Base-by-base conservation (phyloP, 2,797 vertebrate species). In the Eulemur rubriventer region DNA sequence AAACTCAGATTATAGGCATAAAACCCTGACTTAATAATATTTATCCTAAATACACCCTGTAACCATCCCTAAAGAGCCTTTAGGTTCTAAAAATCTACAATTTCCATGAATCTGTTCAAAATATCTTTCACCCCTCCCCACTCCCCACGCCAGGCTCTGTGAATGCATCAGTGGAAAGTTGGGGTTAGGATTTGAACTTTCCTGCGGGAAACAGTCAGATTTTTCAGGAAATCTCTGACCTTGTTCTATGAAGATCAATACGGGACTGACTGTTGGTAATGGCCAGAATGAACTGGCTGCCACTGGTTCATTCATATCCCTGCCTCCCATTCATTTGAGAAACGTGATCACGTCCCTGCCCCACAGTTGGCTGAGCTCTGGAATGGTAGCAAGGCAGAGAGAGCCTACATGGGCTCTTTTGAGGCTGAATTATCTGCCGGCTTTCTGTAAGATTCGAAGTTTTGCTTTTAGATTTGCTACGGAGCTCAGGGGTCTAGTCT, bases 1-100 rank as follows among this genome's bases (percentile, higher is more conserved):
- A 82, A 96, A 91, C 67, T 96, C 75, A 94, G 94, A 98, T 97
- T 96, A 97, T 59, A 97, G 96, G 92, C 91, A 95, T 75, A 96
- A 93, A 92, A 84, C 46, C 76, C 78, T 41, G 69, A 92, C 86
- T 97, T 89, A 65, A 88, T 96, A 97, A 92, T 96, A 95, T 96
- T 96, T 96, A 78, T 70, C 83, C 65, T 91, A 94, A 94, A 85
- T 96, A 93, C 55, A 89, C 69, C 86, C 96, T 96, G 87, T n/a
- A 43, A 52, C 87, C 73, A 75, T 50, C 91, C 78, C 70, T 50
- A 72, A 91, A 91, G 33, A 94, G 57, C 33, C 63, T 90, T 79
- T 35, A 52, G 48, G 1, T 85, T 92, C 91, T 81, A 95, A 96
- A 97, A 93, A 93, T 96, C 96, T 93, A 91, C 86, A 94, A 96